Conservation (phyloP, 2,797 vertebrate genomes). For the Sorex maritimensis region DNA sequence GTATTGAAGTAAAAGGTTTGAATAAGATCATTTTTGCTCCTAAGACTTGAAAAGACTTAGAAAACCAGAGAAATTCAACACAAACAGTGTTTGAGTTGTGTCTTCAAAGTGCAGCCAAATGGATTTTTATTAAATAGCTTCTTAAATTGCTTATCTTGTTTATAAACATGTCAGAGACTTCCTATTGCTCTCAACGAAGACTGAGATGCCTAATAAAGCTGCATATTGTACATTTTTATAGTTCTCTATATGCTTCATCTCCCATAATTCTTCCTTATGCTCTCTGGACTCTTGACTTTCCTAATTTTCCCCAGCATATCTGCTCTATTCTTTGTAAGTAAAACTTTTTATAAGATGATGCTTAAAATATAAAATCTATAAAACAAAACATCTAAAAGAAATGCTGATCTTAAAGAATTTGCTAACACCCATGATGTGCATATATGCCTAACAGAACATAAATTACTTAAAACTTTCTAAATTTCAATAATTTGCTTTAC, state of each 20-base stretch:
- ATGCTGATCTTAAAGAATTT: not conserved
- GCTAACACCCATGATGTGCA: not conserved
- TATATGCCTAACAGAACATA: constrained; percentile 16
- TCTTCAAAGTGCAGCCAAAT: not conserved
- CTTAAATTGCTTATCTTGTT: constrained; percentile 39
- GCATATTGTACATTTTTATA: not conserved
- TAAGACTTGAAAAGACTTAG: constrained; percentile 22
- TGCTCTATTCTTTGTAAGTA: not conserved
- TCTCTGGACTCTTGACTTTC: not conserved
- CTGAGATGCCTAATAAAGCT: not conserved
- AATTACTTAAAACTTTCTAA: not conserved
- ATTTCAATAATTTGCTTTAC: not conserved
- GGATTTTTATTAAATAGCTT: not conserved
- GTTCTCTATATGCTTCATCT: not conserved
- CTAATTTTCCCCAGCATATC: not conserved
- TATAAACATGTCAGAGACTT: constrained; percentile 22
- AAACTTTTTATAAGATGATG: not conserved
- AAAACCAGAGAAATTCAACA: constrained; percentile 60
- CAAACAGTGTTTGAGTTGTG: constrained; percentile 24
- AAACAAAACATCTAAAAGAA: not conserved
- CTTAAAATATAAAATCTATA: not conserved
- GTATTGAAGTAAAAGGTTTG: not conserved
- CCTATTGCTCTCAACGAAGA: not conserved
- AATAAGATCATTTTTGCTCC: constrained; percentile 32
- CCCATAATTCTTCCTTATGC: not conserved